phyloP scores from a whole-genome alignment of 2,113 vertebrate species.

The Cnemophilus loriae region DNA sequence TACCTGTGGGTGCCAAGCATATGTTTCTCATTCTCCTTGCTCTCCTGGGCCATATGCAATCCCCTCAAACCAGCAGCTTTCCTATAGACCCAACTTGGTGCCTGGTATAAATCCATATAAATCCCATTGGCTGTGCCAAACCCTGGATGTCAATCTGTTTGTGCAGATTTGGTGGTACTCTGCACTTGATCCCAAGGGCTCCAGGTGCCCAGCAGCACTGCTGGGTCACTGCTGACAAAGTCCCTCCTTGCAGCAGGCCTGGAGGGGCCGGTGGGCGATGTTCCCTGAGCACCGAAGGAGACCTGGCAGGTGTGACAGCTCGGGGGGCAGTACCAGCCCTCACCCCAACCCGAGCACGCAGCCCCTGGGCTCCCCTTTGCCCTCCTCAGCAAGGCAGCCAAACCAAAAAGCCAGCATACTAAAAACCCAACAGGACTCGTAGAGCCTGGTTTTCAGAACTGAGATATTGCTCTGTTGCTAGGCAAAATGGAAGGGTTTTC shows the following conservation, averaged over 20 bases:
- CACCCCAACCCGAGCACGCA: rapidly evolving
- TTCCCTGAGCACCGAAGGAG: rapidly evolving
- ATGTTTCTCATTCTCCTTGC: slow-evolving; percentile 45
- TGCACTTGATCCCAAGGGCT: background rate
- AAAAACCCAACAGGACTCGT: background rate
- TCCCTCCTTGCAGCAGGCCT: too few species aligned
- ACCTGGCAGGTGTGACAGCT: background rate
- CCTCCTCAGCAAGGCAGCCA: background rate
- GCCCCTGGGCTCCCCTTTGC: rapidly evolving
- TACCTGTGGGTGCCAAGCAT: slow-evolving; percentile 58
- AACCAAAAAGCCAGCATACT: background rate
- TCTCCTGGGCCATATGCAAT: slow-evolving; percentile 35
- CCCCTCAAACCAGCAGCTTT: background rate
- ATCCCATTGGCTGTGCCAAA: background rate
- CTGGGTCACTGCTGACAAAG: background rate
- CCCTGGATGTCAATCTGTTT: background rate
- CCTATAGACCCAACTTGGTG: background rate
- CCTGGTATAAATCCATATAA: background rate
- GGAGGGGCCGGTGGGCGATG: rapidly evolving
- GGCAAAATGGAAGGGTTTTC: background rate
- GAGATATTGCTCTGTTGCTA: slow-evolving; percentile 12
- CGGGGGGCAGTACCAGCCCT: background rate
- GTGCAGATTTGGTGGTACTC: background rate
- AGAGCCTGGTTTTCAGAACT: background rate
- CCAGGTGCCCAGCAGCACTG: background rate